Evolutionary conservation across 2,113 vertebrate species (phyloP).

Genomic region (Camelus bactrianus): DNA sequence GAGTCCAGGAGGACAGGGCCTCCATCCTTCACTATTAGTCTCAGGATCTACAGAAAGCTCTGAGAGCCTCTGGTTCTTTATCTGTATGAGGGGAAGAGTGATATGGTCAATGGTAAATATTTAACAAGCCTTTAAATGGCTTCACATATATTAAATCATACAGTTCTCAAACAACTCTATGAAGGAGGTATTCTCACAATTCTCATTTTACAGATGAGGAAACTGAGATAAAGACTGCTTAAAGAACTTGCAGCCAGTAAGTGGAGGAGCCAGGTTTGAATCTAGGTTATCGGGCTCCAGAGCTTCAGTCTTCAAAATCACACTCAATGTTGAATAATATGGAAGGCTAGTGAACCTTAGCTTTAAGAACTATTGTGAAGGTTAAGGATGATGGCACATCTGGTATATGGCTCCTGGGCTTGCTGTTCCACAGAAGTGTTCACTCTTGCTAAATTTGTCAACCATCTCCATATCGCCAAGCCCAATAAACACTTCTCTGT

Average conservation of each 20-base stretch:
- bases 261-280: neutral
- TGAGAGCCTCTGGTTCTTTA: neutral
- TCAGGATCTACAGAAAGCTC: neutral
- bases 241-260: neutral
- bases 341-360: neutral
- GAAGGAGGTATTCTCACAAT: neutral
- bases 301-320: neutral
- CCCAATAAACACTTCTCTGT: neutral
- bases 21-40: neutral
- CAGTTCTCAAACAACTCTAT: neutral
- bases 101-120: neutral
- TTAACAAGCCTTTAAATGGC: neutral
- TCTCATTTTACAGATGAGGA: neutral
- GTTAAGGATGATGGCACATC: neutral
- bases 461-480: neutral
- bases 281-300: neutral
- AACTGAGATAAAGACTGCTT: neutral
- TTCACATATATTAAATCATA: neutral
- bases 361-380: neutral
- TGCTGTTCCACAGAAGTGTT: neutral
- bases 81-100: neutral
- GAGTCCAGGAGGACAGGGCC: neutral
- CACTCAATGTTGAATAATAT: neutral
- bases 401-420: neutral
- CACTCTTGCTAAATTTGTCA: neutral